Evolutionary conservation across 2,888 invertebrate genomes (phyloP).

Genomic region (Oxytorus armatus): DNA sequence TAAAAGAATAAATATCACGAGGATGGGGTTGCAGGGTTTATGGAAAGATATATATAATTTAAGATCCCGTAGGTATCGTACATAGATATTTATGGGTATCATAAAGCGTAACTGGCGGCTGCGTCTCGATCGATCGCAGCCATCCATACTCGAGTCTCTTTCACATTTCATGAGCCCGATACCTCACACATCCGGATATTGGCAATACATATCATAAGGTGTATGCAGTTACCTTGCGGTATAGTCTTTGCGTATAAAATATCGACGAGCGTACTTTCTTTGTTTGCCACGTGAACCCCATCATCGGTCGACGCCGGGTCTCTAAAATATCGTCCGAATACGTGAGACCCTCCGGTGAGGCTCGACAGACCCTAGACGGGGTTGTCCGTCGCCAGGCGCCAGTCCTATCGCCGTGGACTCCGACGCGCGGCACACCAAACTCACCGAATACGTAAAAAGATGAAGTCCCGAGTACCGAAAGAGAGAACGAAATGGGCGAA

Average conservation of each 20-base stretch:
- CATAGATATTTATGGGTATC: conserved; percentile 82
- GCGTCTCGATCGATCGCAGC: conserved; percentile 74
- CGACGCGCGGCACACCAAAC: conserved; percentile 21
- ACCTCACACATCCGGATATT: conserved; percentile 23
- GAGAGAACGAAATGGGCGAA: conserved; percentile 26
- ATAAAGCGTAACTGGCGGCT: conserved; percentile 79
- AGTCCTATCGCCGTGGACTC: conserved; percentile 41
- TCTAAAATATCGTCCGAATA: conserved; percentile 42
- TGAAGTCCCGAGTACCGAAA: conserved; percentile 32
- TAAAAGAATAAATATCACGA: conserved; percentile 28
- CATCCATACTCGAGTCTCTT: conserved; percentile 69
- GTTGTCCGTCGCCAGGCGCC: conserved; percentile 52
- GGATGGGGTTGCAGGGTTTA: conserved; percentile 29
- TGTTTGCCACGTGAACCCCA: conserved; percentile 51
- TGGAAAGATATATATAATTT: conserved; percentile 74
- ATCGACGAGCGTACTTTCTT: conserved; percentile 34
- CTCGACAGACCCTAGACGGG: conserved; percentile 2
- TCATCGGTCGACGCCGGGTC: conserved; percentile 43
- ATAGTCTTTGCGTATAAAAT: conserved; percentile 7
- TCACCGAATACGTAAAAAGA: conserved; percentile 54
- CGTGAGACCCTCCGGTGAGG: conserved; percentile 59
- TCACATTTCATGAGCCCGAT: conserved; percentile 35
- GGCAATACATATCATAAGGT: neutral
- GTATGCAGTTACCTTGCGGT: neutral
- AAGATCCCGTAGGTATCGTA: conserved; percentile 81